Conservation (phyloP, 1,140 invertebrate genomes). For the Pseudomyrmex cubaensis region DNA sequence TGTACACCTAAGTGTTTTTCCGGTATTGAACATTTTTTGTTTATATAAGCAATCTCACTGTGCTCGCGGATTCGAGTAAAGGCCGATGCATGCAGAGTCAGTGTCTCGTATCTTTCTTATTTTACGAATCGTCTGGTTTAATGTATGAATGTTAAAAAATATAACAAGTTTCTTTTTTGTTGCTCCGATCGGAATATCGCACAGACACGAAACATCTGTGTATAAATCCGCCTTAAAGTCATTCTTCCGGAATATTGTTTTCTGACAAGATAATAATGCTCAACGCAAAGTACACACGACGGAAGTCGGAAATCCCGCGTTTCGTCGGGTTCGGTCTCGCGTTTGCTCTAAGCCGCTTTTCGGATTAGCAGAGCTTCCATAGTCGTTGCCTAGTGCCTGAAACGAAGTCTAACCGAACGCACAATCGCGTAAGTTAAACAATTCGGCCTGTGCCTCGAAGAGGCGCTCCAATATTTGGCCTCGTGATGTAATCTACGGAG, state of each 20-base stretch:
- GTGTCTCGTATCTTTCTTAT: too few relatives aligned
- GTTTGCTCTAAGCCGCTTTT: constrained; percentile 58
- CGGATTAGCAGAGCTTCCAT: constrained; percentile 51
- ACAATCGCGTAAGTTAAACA: constrained; percentile 73
- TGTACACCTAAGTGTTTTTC: too few relatives aligned
- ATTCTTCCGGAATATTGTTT: constrained; percentile 49
- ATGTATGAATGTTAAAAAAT: too few relatives aligned
- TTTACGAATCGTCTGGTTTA: too few relatives aligned
- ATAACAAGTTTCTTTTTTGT: too few relatives aligned
- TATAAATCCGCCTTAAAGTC: not conserved
- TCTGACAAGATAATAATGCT: constrained; percentile 47
- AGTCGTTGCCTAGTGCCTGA: constrained; percentile 1
- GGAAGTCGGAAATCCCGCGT: constrained; percentile 39
- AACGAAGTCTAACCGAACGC: constrained; percentile 19
- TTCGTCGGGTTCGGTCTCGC: constrained; percentile 2
- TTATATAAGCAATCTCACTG: too few relatives aligned
- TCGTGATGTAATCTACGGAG: constrained; percentile 67
- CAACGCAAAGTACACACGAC: constrained; percentile 48
- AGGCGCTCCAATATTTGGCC: constrained; percentile 73
- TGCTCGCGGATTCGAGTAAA: too few relatives aligned
- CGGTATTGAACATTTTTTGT: too few relatives aligned
- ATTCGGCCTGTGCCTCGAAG: constrained; percentile 59
- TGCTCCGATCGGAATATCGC: too few relatives aligned
- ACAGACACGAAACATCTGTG: too few relatives aligned
- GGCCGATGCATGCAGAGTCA: too few relatives aligned